phyloP scores from a whole-genome alignment of 1,140 invertebrate genomes.

The Sycophaga agraensis region DNA sequence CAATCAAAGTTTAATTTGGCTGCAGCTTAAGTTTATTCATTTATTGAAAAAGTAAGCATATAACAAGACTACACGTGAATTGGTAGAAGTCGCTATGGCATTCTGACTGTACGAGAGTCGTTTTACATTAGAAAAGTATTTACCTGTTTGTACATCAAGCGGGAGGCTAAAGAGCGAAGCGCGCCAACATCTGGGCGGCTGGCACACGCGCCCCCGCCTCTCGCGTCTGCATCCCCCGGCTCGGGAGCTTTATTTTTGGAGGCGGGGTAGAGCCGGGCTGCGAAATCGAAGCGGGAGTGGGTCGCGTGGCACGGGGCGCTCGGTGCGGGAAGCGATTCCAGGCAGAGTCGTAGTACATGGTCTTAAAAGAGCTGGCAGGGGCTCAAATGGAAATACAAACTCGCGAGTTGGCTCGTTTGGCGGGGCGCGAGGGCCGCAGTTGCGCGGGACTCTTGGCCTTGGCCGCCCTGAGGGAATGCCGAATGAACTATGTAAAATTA shows the following conservation, averaged over 20 bases:
- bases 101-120: no score
- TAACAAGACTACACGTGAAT: no score
- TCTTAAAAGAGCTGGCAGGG: conserved; percentile 9
- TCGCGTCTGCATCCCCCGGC: not conserved
- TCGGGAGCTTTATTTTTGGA: not conserved
- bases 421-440: not conserved
- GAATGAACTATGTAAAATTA: conserved; percentile 25
- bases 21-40: no score
- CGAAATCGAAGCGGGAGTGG: conserved; percentile 13
- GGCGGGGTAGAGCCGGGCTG: not conserved
- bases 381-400: conserved; percentile 24
- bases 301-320: no score
- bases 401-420: conserved; percentile 6
- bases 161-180: no score
- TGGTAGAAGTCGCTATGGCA: no score
- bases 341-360: not conserved
- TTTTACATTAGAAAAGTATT: no score
- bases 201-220: no score
- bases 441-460: not conserved
- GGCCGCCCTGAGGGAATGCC: conserved; percentile 2
- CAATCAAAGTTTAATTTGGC: no score
- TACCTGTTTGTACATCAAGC: no score
- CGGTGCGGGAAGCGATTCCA: conserved; percentile 6
- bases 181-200: no score
- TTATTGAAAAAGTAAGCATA: no score